A percentile compares a stretch with the other conserved stretches of the same genome.
These are phyloP conservation scores for Furnarius figulus DNA, from an alignment of 2,113 vertebrate species.

Conservation along the genomic window DNA sequence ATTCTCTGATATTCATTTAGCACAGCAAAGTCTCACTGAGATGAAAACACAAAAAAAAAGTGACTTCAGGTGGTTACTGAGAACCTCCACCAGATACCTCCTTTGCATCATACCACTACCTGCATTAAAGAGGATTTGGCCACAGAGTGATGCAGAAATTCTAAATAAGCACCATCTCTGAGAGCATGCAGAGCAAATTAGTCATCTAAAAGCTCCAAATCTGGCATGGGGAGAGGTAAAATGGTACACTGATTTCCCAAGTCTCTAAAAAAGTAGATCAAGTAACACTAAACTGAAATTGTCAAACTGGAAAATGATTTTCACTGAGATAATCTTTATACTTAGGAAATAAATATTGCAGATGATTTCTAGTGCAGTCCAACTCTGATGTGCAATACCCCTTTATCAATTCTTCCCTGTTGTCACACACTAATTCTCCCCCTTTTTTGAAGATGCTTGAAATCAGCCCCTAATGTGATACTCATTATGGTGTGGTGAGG, in stretches of 20 bases:
- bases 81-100: slow-evolving; percentile 13
- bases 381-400: background rate
- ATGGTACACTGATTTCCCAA: slow-evolving; percentile 74
- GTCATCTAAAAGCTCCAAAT: slow-evolving; percentile 67
- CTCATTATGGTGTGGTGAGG: background rate
- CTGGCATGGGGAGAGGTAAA: slow-evolving; percentile 67
- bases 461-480: background rate
- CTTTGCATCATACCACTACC: slow-evolving; percentile 43
- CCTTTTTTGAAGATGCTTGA: background rate
- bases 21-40: background rate
- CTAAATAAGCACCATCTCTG: slow-evolving; percentile 40
- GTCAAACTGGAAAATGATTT: slow-evolving; percentile 71
- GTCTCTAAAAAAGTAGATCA: slow-evolving; percentile 73
- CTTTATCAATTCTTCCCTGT: background rate
- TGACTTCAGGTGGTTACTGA: slow-evolving; percentile 18
- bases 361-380: slow-evolving; percentile 9
- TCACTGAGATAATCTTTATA: slow-evolving; percentile 64
- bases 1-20: background rate
- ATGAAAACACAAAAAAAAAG: slow-evolving; percentile 50
- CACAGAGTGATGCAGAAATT: slow-evolving; percentile 54
- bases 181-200: slow-evolving; percentile 69
- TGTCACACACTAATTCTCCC: background rate
- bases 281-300: slow-evolving; percentile 75
- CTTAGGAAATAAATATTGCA: slow-evolving; percentile 59
- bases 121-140: slow-evolving; percentile 62